Evolutionary conservation across 2,888 invertebrate species (phyloP), one percentile per base, ranked within the genome.

Genomic region (Caenorhabditis macrosperma): DNA sequence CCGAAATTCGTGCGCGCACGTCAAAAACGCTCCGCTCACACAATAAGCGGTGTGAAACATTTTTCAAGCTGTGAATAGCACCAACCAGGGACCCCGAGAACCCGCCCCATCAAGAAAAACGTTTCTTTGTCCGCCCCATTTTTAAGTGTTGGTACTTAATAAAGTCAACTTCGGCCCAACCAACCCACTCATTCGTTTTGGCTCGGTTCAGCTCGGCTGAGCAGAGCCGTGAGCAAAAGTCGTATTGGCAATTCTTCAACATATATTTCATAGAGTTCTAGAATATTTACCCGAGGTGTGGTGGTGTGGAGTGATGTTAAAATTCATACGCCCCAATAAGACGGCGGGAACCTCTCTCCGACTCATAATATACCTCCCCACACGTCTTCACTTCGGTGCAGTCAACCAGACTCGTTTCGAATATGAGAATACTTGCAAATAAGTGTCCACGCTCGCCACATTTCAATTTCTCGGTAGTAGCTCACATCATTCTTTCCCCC

Each of bases 391-490:
- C 52, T 48, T 52, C 57, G 67, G 67, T 60, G 60, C 76, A 76
- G 35, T 67, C 76, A 76, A 76, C 61, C 76, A 55, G 24, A 76
- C 55, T 54, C 44, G 28, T 52, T 61, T 48, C 52, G 17, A 46
- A 35, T 20, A 12, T 30, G 33, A 33, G 64, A 64, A 71, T 71
- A 71, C 69, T 64, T 71, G 64, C 64, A 69, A 69, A 69, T 63
- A 48, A 33, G 35, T 41, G n/a, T 38, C 33, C 46, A 48, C 30
- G n/a, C n/a, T 54, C 20, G 20, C 38, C 38, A 7, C n/a, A n/a
- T n/a, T 44, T 35, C 6, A 17, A 6, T 46, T 75, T 55, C 10
- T 10, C n/a, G n/a, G n/a, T 44, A 17, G 41, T 22, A 26, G 54
- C n/a, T 46, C 48, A 9, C 17, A 10, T 17, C 44, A 20, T 30